Evolutionary conservation across 2,888 invertebrate species (phyloP).

Genomic region (Tricholauxania praeusta): DNA sequence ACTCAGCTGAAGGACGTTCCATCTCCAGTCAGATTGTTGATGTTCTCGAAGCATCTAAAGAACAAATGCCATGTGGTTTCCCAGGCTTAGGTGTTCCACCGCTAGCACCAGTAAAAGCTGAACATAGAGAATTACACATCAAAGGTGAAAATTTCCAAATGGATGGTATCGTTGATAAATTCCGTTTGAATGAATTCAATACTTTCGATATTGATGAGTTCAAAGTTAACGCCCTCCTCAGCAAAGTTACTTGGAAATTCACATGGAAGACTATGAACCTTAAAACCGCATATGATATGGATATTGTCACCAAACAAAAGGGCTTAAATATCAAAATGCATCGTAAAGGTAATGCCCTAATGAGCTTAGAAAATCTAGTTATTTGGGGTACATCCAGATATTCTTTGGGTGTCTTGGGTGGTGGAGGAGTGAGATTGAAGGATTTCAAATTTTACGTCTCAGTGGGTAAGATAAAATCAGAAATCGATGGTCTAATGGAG

Average conservation of each 20-base stretch:
- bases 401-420: constrained; percentile 47
- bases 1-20: constrained; percentile 52
- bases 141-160: constrained; percentile 42
- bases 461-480: constrained; percentile 55
- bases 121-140: constrained; percentile 49
- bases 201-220: constrained; percentile 53
- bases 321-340: constrained; percentile 40
- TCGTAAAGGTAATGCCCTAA: constrained; percentile 55
- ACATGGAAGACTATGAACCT: constrained; percentile 52
- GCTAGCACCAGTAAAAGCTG: constrained; percentile 52
- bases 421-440: constrained; percentile 51
- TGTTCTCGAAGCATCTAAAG: constrained; percentile 48
- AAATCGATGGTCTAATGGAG: constrained; percentile 57
- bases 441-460: constrained; percentile 49
- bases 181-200: constrained; percentile 55
- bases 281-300: constrained; percentile 53
- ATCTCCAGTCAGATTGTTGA: constrained; percentile 49
- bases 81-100: constrained; percentile 57
- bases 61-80: constrained; percentile 55
- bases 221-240: constrained; percentile 45
- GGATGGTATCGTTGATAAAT: constrained; percentile 49
- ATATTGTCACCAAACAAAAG: constrained; percentile 37
- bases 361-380: constrained; percentile 53
- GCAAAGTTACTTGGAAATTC: constrained; percentile 53
- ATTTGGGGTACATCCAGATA: constrained; percentile 54